Conservation (phyloP, 2,888 invertebrate species). For the Acleris holmiana region DNA sequence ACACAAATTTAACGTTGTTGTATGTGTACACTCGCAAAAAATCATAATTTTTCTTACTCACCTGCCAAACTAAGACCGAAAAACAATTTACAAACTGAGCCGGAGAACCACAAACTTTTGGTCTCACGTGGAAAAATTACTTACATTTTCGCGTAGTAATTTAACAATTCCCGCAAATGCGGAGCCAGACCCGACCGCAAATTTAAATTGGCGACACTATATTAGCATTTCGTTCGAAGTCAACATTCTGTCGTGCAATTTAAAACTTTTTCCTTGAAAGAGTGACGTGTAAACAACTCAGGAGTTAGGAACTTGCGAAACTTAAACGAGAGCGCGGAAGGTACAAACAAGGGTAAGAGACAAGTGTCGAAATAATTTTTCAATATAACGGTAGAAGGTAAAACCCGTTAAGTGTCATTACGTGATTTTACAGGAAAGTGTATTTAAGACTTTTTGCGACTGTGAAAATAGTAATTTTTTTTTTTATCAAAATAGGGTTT, state of each 20-base stretch:
- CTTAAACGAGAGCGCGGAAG: slow-evolving; percentile 17
- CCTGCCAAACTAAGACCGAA: neutral
- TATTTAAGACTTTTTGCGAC: too few relatives aligned
- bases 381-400: too few relatives aligned
- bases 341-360: too few relatives aligned
- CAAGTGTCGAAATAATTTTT: too few relatives aligned
- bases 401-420: too few relatives aligned
- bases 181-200: neutral
- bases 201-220: slow-evolving; percentile 7
- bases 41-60: slow-evolving; percentile 4
- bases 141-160: neutral
- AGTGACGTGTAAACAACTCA: slow-evolving; percentile 20
- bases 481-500: too few relatives aligned
- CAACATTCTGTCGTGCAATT: slow-evolving; percentile 22
- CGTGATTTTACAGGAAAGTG: too few relatives aligned
- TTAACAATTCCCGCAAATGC: neutral
- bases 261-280: slow-evolving; percentile 20
- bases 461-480: too few relatives aligned
- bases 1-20: too few relatives aligned
- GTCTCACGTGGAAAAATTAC: neutral
- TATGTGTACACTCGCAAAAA: too few relatives aligned
- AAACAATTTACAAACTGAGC: neutral
- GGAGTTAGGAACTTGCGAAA: slow-evolving; percentile 4
- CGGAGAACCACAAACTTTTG: slow-evolving; percentile 4
- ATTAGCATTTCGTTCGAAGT: slow-evolving; percentile 6